Evolutionary conservation across 2,113 vertebrate species (phyloP), one percentile per base, ranked within the genome.

Genomic region (Cynoglossus semilaevis): DNA sequence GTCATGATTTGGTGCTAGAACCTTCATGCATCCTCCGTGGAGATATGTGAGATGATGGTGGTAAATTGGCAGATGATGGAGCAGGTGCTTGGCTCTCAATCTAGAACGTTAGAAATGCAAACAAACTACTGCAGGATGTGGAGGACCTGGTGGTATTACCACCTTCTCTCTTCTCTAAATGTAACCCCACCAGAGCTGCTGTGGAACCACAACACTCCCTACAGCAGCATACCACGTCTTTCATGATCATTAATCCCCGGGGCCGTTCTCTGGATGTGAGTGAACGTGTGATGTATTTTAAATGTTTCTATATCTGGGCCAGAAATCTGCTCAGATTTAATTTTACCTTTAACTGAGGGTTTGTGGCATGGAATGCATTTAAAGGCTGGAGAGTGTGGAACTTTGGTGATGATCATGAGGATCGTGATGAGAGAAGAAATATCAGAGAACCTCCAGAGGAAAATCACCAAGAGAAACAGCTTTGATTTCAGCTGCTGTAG

Each of bases 401-500:
- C 68, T 77, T 60, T 70, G 48, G 51, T 64, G 77, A 57, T 73
- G 82, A 74, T 58, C 43, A 58, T 77, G 72, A 76, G 75, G 72
- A 77, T 78, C 70, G 72, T 68, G 74, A 81, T 84, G 79, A 83
- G 58, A 80, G 70, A 63, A 76, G 70, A 82, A 84, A 74, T 67
- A 82, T 83, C 78, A 73, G 63, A 71, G 79, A 83, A 67, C 51
- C 70, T 84, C 85, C 67, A 49, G 0, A 51, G 60, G 77, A 80
- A 72, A 69, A 69, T 72, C 18, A 53, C 47, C 64, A 56, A 45
- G 63, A 70, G 83, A 72, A 77, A 77, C 60, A 12, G 18, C 85
- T 88, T 85, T 86, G 81, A 84, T 82, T 85, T 70, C 72, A 79
- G 56, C 77, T 85, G 80, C 85, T 78, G 80, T 82, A 84, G 80